A percentile compares a stretch with the other conserved stretches of the same genome.
phyloP scores from a whole-genome alignment of 1,140 invertebrate genomes.

The Vanessa atalanta region DNA sequence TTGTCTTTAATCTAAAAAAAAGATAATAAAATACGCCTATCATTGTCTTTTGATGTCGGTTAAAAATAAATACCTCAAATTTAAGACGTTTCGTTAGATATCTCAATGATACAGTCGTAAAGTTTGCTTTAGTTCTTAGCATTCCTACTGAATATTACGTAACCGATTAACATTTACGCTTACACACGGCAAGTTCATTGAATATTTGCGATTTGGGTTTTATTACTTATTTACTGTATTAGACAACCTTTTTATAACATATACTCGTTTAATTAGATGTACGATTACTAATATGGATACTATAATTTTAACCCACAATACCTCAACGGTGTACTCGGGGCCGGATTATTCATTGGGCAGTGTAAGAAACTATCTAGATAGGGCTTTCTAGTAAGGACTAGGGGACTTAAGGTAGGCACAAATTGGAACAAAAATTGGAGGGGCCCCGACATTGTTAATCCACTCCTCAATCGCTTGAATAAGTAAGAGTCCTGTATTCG shows the following conservation, averaged over 20 bases:
- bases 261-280: too few species aligned
- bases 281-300: too few species aligned
- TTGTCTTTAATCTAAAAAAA: constrained; percentile 21
- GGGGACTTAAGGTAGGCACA: too few species aligned
- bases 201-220: not conserved
- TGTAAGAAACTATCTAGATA: too few species aligned
- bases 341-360: too few species aligned
- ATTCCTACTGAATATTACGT: constrained; percentile 22
- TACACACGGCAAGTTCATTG: not conserved
- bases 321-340: too few species aligned
- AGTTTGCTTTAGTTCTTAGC: constrained; percentile 35
- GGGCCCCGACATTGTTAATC: too few species aligned
- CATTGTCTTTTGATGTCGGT: constrained; percentile 30
- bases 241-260: not conserved
- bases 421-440: too few species aligned
- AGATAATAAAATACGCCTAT: constrained; percentile 29
- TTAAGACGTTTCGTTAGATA: constrained; percentile 23
- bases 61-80: constrained; percentile 38
- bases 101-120: constrained; percentile 18
- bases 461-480: too few species aligned
- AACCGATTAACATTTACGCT: constrained; percentile 21
- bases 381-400: too few species aligned
- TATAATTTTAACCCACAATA: too few species aligned
- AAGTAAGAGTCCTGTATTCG: too few species aligned
- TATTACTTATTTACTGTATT: not conserved